Percentiles rank a stretch among this genome's conserved stretches.
These are phyloP conservation scores for Pipistrellus pipistrellus DNA, from an alignment of 2,797 vertebrate genomes.

Conservation along the genomic window DNA sequence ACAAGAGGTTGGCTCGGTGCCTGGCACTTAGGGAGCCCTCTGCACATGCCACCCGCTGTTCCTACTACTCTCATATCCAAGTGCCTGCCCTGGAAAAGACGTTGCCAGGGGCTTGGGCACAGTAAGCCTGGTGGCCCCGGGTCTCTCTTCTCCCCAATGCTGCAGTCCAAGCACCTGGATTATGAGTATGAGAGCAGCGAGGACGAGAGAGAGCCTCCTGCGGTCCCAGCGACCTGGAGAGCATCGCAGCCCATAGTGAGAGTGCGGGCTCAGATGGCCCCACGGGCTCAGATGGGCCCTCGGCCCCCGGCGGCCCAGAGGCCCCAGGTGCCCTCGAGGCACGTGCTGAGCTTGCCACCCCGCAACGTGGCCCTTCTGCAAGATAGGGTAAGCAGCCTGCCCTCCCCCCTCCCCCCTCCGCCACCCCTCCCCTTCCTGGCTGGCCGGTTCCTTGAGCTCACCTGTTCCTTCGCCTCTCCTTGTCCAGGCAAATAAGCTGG, in stretches of 20 bases:
- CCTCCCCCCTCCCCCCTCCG: not conserved
- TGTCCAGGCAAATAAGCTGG: constrained; percentile 77
- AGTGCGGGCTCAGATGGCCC: not conserved
- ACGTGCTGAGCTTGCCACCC: constrained; percentile 66
- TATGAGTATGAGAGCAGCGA: constrained; percentile 68
- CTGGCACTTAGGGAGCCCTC: constrained; percentile 43
- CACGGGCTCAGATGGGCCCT: constrained; percentile 42
- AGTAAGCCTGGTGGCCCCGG: not conserved
- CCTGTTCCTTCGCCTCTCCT: not conserved
- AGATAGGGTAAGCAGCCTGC: constrained; percentile 67
- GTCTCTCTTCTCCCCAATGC: constrained; percentile 14
- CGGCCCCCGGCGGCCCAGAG: not conserved
- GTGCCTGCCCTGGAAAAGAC: not conserved
- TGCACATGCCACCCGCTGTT: not conserved
- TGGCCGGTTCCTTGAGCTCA: not conserved
- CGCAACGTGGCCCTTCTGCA: constrained; percentile 76
- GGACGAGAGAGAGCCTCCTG: constrained; percentile 67
- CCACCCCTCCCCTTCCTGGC: not conserved
- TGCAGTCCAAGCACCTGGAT: constrained; percentile 75
- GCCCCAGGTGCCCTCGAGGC: constrained; percentile 73
- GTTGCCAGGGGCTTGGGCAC: not conserved
- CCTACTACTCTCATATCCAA: not conserved
- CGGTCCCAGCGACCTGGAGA: constrained; percentile 59
- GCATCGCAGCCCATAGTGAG: not conserved
- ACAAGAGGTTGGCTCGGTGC: constrained; percentile 40